phyloP scores from a whole-genome alignment of 1,140 invertebrate genomes.

The Drosophila serrata region DNA sequence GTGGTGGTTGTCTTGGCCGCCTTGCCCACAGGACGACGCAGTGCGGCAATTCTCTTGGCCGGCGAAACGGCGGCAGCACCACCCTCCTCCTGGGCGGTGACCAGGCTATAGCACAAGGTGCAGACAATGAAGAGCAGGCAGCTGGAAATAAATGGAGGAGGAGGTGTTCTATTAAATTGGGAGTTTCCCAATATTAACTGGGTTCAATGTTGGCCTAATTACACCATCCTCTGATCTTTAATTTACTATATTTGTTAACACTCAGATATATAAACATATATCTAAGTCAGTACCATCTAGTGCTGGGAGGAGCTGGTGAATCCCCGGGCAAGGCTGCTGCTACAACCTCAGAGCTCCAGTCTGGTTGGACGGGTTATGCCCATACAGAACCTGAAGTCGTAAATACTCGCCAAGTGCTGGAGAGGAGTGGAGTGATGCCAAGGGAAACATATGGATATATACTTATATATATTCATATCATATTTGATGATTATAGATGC shows the following conservation, averaged over 20 bases:
- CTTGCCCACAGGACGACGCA: constrained; percentile 78
- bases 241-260: too few relatives aligned
- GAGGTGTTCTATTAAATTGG: neutral
- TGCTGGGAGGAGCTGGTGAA: neutral
- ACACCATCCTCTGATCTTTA: neutral
- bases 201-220: neutral
- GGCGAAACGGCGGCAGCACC: constrained; percentile 41
- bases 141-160: constrained; percentile 21
- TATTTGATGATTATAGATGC: neutral
- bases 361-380: constrained; percentile 64
- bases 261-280: neutral
- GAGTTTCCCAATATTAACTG: too few relatives aligned
- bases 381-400: constrained; percentile 70
- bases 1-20: constrained; percentile 70
- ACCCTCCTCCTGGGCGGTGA: constrained; percentile 66
- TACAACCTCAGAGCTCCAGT: neutral
- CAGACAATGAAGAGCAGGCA: constrained; percentile 80
- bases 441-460: constrained; percentile 4
- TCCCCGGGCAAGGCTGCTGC: constrained; percentile 30
- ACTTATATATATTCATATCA: neutral
- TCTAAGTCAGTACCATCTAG: neutral
- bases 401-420: constrained; percentile 7
- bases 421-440: neutral
- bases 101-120: constrained; percentile 70
- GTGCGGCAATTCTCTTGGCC: constrained; percentile 71